A percentile compares a stretch with the other conserved stretches of the same genome.
These are phyloP conservation scores for Drosophila nigrodunni DNA, from an alignment of 1,140 invertebrate species.

Conservation along the genomic window DNA sequence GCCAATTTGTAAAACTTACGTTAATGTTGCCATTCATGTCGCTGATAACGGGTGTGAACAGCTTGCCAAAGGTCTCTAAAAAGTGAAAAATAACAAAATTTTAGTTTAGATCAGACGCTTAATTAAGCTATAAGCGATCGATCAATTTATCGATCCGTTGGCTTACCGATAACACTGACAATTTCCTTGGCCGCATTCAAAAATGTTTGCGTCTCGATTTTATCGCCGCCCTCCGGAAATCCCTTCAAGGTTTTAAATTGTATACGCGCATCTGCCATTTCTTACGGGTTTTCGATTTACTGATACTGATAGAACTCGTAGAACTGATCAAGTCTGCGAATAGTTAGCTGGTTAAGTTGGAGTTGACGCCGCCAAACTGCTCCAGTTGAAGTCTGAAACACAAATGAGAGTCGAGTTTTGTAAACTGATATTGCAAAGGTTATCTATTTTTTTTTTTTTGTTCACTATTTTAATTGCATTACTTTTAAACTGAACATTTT, in stretches of 20 bases:
- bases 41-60: conserved; percentile 89
- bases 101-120: neutral
- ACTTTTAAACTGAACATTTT: conserved; percentile 3
- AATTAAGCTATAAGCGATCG: neutral
- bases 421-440: conserved; percentile 8
- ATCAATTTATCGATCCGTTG: conserved; percentile 3
- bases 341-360: neutral
- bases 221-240: conserved; percentile 86
- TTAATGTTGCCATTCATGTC: conserved; percentile 91
- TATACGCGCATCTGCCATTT: conserved; percentile 60
- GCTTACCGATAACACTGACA: conserved; percentile 88
- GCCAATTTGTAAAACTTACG: conserved; percentile 83
- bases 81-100: neutral
- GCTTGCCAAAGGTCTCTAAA: conserved; percentile 89
- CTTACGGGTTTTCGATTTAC: neutral
- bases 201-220: conserved; percentile 88
- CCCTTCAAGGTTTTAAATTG: conserved; percentile 78
- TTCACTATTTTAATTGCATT: conserved; percentile 8
- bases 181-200: conserved; percentile 87
- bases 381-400: conserved; percentile 30
- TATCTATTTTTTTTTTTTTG: neutral
- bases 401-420: conserved; percentile 27
- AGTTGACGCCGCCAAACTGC: neutral
- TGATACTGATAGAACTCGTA: too few species aligned
- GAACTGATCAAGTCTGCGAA: neutral